Evolutionary conservation across 2,797 vertebrate species (phyloP), one percentile per base, ranked within the genome.

Genomic region (Catharus ustulatus): DNA sequence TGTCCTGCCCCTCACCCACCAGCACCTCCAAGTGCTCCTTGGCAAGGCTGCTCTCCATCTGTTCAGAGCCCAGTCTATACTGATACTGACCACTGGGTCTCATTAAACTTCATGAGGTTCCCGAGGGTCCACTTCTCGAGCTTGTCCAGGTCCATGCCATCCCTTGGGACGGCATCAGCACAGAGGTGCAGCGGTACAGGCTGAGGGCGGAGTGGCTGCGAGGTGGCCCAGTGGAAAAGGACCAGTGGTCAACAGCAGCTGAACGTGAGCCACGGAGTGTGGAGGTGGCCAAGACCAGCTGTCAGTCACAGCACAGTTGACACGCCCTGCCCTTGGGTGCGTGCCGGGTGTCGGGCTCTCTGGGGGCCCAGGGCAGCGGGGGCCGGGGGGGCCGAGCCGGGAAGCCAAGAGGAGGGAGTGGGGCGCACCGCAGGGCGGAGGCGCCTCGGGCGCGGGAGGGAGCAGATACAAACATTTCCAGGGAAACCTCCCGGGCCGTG

Each of bases 261-360:
- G 51, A 51, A 40, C 20, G 4, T 8, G 38, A 32, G 38, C 51
- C 58, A 15, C 58, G 8, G 38, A 16, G 17, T 16, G 40, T 22
- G 45, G 11, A 46, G 6, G 18, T 27, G n/a, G 29, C 29, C 38
- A 27, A 43, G 51, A 45, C 34, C 64, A 51, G 29, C 20, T 22
- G 43, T 38, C 64, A 10, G 17, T 18, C n/a, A 30, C 45, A 26
- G 10, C 24, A 3, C 29, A 27, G 23, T 0, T n/a, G 49, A 11
- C 54, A 3, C 2, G 9, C n/a, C 52, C 52, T 14, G 19, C 22
- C 10, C 3, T 22, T 6, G 29, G 3, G 38, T 26, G 15, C 3
- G 1, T 6, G 24, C 16, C 34, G 3, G 10, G 5, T 22, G 42
- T 23, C 2, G 4, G 57, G 14, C 34, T 1, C 32, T 5, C 27